These are phyloP conservation scores for Myrmophylax atrothorax DNA, from an alignment of 2,113 vertebrate genomes.

Conservation along the genomic window DNA sequence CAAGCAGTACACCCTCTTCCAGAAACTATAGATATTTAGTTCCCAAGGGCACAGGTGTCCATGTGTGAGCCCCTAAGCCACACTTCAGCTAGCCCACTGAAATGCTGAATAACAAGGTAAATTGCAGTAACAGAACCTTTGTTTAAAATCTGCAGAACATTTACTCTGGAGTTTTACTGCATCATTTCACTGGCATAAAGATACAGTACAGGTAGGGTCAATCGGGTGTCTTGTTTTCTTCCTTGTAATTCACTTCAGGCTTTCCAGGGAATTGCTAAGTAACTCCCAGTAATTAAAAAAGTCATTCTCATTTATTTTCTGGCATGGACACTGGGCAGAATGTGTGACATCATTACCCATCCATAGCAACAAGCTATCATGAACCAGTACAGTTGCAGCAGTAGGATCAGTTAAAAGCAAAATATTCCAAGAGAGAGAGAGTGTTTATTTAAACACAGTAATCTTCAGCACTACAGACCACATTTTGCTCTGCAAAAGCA, in stretches of 20 bases:
- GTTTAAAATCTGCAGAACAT: neutral
- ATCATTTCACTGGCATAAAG: neutral
- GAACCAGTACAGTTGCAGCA: neutral
- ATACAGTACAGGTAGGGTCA: neutral
- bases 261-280: conserved; percentile 26
- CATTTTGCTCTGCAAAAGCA: neutral
- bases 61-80: neutral
- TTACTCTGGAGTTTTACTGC: neutral
- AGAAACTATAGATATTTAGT: neutral
- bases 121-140: neutral
- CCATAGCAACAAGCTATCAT: neutral
- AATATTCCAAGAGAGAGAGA: neutral
- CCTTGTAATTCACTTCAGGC: neutral
- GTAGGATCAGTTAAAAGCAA: neutral
- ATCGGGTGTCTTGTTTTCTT: neutral
- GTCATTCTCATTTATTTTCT: conserved; percentile 8
- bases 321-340: neutral
- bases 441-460: neutral
- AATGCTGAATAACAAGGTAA: neutral
- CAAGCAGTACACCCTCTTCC: neutral
- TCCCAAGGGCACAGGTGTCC: neutral
- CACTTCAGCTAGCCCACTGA: neutral
- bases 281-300: neutral
- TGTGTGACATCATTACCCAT: conserved; percentile 5
- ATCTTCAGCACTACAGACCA: neutral